phyloP scores from a whole-genome alignment of 2,113 vertebrate genomes.

The Trochalopteron elliotii region DNA sequence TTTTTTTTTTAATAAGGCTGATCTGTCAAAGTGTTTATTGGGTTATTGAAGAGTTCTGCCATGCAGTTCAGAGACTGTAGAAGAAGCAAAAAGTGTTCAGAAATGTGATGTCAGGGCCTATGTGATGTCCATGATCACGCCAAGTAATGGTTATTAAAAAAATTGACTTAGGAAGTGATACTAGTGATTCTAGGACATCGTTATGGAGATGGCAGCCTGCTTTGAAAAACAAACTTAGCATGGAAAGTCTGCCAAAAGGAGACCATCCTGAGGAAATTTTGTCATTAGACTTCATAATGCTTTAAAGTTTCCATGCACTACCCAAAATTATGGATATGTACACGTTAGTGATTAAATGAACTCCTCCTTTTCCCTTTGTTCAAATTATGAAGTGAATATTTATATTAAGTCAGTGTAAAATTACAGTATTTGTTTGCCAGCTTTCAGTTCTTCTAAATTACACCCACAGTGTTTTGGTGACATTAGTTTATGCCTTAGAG shows the following conservation, averaged over 20 bases:
- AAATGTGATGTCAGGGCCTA: neutral
- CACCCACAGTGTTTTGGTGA: neutral
- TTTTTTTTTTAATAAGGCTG: neutral
- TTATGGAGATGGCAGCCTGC: slow-evolving; percentile 42
- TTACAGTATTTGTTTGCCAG: neutral
- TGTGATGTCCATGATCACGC: neutral
- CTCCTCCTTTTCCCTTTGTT: neutral
- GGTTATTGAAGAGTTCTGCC: neutral
- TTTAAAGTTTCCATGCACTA: slow-evolving; percentile 34
- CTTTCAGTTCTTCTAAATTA: neutral
- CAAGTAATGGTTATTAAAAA: neutral
- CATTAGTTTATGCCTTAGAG: neutral
- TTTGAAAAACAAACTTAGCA: slow-evolving; percentile 35
- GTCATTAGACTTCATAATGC: neutral
- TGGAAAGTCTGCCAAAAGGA: neutral
- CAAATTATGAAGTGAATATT: neutral
- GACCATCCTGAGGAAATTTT: slow-evolving; percentile 14
- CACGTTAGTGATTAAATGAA: neutral
- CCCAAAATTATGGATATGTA: neutral
- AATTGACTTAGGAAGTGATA: neutral
- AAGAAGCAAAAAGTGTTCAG: neutral
- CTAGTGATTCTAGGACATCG: neutral
- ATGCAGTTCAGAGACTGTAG: neutral
- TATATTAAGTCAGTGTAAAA: neutral
- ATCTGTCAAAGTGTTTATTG: slow-evolving; percentile 6